Conservation (phyloP, 2,888 invertebrate species). For the Andrena chrysosceles region DNA sequence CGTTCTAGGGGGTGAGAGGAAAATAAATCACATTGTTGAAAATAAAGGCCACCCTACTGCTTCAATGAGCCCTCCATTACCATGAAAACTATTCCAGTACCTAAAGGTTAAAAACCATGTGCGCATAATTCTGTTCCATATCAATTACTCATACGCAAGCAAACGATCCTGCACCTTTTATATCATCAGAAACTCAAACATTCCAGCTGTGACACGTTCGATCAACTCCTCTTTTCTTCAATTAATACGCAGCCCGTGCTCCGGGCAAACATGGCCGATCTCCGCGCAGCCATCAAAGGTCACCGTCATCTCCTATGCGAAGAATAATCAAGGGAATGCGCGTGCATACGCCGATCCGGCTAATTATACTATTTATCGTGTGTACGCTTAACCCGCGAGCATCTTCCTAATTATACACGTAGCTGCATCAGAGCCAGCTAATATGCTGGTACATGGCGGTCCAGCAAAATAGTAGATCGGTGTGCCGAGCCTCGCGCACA, state of each 20-base stretch:
- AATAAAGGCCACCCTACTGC: no score
- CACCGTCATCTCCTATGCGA: not conserved
- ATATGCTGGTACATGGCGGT: slow-evolving; percentile 56
- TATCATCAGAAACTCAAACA: no score
- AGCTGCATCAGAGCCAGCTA: slow-evolving; percentile 42
- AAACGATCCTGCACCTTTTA: no score
- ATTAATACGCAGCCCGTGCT: not conserved
- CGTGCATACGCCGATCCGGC: slow-evolving; percentile 63
- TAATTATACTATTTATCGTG: slow-evolving; percentile 78
- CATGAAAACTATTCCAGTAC: no score
- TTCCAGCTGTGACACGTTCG: not conserved
- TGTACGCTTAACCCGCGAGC: slow-evolving; percentile 34
- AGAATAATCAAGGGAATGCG: slow-evolving; percentile 47
- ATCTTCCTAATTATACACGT: slow-evolving; percentile 47
- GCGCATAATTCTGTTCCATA: no score
- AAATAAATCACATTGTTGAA: no score
- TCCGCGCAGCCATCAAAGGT: slow-evolving; percentile 21
- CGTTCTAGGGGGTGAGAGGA: no score
- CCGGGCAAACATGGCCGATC: not conserved
- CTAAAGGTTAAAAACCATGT: no score
- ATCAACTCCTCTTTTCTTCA: not conserved
- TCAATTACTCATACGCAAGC: no score
- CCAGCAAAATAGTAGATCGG: slow-evolving; percentile 52
- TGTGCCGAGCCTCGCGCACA: not conserved
- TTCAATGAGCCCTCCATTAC: no score